Evolutionary conservation across 1,140 invertebrate genomes (phyloP), one percentile per base, ranked within the genome.

Genomic region (Zaprionus inermis): DNA sequence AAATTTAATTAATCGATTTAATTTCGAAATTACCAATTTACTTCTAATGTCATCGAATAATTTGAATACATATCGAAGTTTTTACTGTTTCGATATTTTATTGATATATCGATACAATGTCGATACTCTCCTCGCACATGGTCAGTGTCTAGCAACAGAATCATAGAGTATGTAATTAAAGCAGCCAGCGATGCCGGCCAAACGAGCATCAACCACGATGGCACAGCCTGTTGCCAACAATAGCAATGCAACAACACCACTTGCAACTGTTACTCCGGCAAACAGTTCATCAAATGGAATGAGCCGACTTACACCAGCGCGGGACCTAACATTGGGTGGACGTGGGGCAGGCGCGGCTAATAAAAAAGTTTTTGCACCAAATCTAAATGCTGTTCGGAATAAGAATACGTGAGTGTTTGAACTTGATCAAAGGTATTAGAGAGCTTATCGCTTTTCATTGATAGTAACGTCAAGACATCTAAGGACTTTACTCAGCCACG

Each of bases 301-400:
- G 76, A 61, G 70, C 1, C 72, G 85, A 5, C 24, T 91, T n/a
- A 94, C 94, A 57, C 90, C 93, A 18, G 93, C 94, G 0, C 85
- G 94, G 56, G 94, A 94, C 70, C 84, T 94, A 9, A 93, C 93
- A 0, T 80, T 94, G 0, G 94, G 94, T 18, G 91, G 91, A 18
- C 76, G 85, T 18, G 90, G 90, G n/a, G 72, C 76, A 1, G 55
- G 52, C 0, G 38, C 65, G 1, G 51, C 12, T 10, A 56, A 20
- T 24, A 92, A 91, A 46, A 92, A 92, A 20, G 84, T 91, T 0
- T 92, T 92, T 54, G 79, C 81, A 5, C 91, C 91, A 32, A 92
- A 92, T 34, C 63, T 92, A 18, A 92, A 92, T 76, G 91, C 86
- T 0, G 88, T 89, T 51, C 83, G 91, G 3, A 92, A 92, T 52